These are phyloP conservation scores for Chaetogeoica ovagalla DNA, from an alignment of 2,888 invertebrate genomes.

Conservation along the genomic window DNA sequence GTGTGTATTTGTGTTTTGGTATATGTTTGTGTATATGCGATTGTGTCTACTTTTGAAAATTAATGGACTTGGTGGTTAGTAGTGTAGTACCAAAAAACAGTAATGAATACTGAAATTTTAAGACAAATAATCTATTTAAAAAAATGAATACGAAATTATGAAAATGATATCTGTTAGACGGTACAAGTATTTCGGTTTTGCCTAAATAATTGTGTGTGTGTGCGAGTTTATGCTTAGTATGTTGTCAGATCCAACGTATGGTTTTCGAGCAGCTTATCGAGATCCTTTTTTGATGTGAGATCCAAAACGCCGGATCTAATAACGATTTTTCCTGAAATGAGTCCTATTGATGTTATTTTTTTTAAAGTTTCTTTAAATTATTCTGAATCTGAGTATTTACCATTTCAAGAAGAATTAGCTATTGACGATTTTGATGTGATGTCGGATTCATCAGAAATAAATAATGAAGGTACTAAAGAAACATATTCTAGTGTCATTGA, in stretches of 20 bases:
- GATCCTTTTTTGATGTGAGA: constrained; percentile 10
- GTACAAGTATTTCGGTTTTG: too few species aligned
- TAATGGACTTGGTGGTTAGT: too few species aligned
- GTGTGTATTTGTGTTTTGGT: too few species aligned
- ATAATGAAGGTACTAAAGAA: background rate
- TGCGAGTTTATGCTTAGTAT: background rate
- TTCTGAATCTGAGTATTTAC: constrained; percentile 12
- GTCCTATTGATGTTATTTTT: background rate
- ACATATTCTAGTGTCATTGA: background rate
- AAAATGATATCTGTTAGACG: too few species aligned
- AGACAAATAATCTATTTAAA: too few species aligned
- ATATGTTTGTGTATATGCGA: too few species aligned
- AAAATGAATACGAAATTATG: too few species aligned
- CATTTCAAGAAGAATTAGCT: background rate
- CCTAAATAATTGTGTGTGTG: too few species aligned
- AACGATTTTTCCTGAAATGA: background rate
- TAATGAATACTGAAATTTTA: too few species aligned
- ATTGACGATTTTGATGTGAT: background rate
- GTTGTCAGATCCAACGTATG: background rate
- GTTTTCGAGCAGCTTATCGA: background rate
- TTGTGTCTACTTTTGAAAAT: too few species aligned
- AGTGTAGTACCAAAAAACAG: too few species aligned
- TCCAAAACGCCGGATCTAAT: constrained; percentile 16
- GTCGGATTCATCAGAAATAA: background rate
- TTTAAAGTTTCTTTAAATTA: too few species aligned